Evolutionary conservation across 2,797 vertebrate species (phyloP), one percentile per base, ranked within the genome.

Genomic region (Geotrypetes seraphini): DNA sequence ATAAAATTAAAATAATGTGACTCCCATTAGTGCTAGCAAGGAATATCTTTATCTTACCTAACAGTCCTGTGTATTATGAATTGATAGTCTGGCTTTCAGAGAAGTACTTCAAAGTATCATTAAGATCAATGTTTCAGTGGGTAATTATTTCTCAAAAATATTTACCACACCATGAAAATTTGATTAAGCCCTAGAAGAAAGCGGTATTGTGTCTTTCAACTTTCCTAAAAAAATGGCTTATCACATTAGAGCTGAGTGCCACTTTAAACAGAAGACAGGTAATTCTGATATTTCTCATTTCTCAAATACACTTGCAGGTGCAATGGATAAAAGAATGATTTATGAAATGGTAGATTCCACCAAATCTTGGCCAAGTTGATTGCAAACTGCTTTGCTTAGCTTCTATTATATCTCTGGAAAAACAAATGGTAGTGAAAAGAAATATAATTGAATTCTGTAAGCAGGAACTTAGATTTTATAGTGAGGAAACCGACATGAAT

Each of bases 121-220:
- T 19, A 28, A 28, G 46, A 53, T 34, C 6, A 10, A 20, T 3
- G 5, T 12, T 57, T 36, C 35, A 63, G 28, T 33, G 40, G 9
- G 48, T 19, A 33, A 16, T 13, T 25, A 36, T 22, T n/a, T n/a
- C 44, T 43, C 46, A 13, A 25, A n/a, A 35, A 7, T 5, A 10
- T 19, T 25, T 26, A 36, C 26, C 16, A 43, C 47, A 11, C 25
- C 39, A 50, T 24, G 36, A 37, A 36, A 34, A 21, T 25, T 12
- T 19, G 30, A 10, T 5, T 46, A 9, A 26, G 17, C 48, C 50
- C 23, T 53, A 46, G 36, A 33, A 39, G 37, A 39, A 10, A 12
- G 24, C 14, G n/a, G n/a, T 15, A 10, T 5, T 15, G 6, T 36
- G 5, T 12, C 19, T 12, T 31, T 39, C 43, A 17, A 17, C 31